A percentile compares a stretch with the other conserved stretches of the same genome.
Evolutionary conservation across 2,113 vertebrate genomes (phyloP).

Genomic region (Dasyornis broadbenti): DNA sequence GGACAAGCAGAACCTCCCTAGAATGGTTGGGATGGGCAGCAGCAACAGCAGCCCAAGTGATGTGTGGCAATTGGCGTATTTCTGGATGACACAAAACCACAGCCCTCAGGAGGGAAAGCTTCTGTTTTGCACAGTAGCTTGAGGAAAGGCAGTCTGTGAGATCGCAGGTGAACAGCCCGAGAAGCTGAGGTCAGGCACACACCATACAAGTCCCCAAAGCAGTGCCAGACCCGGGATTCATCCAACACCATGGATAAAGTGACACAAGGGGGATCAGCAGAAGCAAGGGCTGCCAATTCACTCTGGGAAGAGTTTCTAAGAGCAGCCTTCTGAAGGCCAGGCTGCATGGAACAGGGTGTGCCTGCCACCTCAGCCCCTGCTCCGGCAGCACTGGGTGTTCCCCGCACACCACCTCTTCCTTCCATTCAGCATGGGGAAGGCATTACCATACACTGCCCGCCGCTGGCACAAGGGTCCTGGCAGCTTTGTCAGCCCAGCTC

Average conservation of each 20-base stretch:
- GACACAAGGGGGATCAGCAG: background rate
- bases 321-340: background rate
- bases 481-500: background rate
- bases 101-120: background rate
- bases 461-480: background rate
- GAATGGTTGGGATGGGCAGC: background rate
- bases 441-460: background rate
- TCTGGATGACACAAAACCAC: background rate
- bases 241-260: background rate
- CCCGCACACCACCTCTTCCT: slow-evolving; percentile 68
- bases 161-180: background rate
- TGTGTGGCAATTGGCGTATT: background rate
- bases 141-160: background rate
- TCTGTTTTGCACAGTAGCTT: background rate
- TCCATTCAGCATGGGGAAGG: slow-evolving; percentile 48
- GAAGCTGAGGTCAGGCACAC: background rate
- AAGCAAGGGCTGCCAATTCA: background rate
- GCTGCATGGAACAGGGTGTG: background rate
- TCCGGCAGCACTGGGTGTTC: slow-evolving; percentile 45
- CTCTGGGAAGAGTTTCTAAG: background rate
- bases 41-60: background rate
- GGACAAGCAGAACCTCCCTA: background rate
- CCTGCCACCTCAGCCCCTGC: background rate
- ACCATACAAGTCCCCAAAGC: background rate
- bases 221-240: background rate